These are phyloP conservation scores for Phasia obesa DNA, from an alignment of 2,888 invertebrate species.

Conservation along the genomic window DNA sequence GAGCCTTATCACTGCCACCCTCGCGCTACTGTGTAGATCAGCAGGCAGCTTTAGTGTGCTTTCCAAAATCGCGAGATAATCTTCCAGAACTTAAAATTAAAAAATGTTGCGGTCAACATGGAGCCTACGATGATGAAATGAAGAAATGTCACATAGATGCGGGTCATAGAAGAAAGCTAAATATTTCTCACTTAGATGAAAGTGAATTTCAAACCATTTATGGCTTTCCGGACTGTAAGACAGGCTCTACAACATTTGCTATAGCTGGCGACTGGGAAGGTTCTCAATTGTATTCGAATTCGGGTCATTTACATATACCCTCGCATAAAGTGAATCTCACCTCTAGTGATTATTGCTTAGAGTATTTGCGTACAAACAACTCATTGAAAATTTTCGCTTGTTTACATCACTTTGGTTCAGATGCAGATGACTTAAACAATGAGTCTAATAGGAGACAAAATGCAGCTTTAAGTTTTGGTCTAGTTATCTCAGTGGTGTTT, in stretches of 20 bases:
- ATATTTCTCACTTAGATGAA: constrained; percentile 71
- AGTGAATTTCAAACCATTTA: constrained; percentile 76
- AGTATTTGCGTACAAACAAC: constrained; percentile 72
- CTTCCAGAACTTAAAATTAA: constrained; percentile 80
- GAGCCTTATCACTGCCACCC: constrained; percentile 83
- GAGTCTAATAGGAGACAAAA: constrained; percentile 83
- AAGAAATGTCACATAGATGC: constrained; percentile 81
- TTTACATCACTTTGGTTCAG: constrained; percentile 83
- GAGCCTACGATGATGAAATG: constrained; percentile 85
- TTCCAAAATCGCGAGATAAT: constrained; percentile 78
- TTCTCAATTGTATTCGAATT: constrained; percentile 71
- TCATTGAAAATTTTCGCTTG: constrained; percentile 86
- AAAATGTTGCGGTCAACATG: constrained; percentile 89
- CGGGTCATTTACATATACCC: constrained; percentile 72
- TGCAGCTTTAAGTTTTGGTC: constrained; percentile 89
- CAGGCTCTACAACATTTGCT: constrained; percentile 73
- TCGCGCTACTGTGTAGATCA: constrained; percentile 88
- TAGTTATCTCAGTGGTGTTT: constrained; percentile 91
- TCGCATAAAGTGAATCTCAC: constrained; percentile 73
- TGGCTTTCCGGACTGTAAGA: constrained; percentile 77
- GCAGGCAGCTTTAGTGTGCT: constrained; percentile 86
- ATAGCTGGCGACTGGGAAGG: constrained; percentile 78
- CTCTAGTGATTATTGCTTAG: constrained; percentile 76
- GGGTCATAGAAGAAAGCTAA: constrained; percentile 70
- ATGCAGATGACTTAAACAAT: constrained; percentile 71